Evolutionary conservation across 2,888 invertebrate species (phyloP), one percentile per base, ranked within the genome.

Genomic region (Sepioteuthis lessoniana): DNA sequence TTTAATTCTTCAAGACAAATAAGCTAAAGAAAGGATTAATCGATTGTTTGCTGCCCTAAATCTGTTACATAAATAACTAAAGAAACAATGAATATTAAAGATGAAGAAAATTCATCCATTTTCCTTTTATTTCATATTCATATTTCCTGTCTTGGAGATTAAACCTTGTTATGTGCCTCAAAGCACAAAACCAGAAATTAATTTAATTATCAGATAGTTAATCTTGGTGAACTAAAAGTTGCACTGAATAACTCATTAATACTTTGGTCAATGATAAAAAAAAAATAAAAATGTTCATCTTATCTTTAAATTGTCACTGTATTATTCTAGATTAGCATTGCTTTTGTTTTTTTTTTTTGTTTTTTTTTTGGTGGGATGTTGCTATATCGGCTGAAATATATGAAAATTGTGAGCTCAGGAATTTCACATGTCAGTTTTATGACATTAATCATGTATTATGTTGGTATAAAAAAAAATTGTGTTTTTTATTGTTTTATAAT

Each of bases 131-230:
- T 76, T n/a, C 7, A 76, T 76, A 35, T 76, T 55, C 55, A 55
- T 55, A 55, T 55, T 55, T 76, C n/a, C 76, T 76, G 76, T 19
- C 76, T 13, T 7, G 19, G n/a, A 76, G 76, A 76, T 35, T 76
- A n/a, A 76, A 76, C 35, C n/a, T 76, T 35, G 35, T 76, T 76
- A 76, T 76, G n/a, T 35, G 76, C 76, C n/a, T 35, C n/a, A 35
- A 76, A 16, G 76, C 76, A 76, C 35, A 76, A n/a, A 35, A 76
- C n/a, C 8, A 76, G 35, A 76, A 76, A 76, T 76, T 35, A 76
- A 76, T 76, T 76, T 76, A 76, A 76, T 76, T 76, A 76, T 76
- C n/a, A 76, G 35, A 76, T 76, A 25, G 76, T 76, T 76, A 76
- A 76, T 76, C 76, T 76, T 35, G n/a, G 76, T 35, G 16, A 76